phyloP scores from a whole-genome alignment of 2,113 vertebrate genomes.

The Paratilapia polleni region DNA sequence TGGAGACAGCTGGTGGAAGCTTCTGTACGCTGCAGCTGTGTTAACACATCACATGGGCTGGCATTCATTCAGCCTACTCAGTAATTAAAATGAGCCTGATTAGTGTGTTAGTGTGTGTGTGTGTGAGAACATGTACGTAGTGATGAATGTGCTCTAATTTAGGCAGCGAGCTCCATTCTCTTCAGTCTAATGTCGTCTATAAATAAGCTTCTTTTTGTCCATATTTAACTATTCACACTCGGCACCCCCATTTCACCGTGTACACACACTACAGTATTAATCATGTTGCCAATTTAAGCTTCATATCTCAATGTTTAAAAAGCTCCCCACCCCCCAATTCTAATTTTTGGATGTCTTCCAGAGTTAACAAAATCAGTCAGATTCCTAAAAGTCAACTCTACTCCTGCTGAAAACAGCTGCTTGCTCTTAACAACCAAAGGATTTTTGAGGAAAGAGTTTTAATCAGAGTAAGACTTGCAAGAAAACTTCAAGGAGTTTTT shows the following conservation, averaged over 20 bases:
- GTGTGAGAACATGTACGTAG: neutral
- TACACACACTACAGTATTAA: neutral
- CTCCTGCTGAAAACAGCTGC: neutral
- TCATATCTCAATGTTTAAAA: neutral
- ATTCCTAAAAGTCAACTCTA: neutral
- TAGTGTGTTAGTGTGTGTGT: neutral
- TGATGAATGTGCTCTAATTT: slow-evolving; percentile 47
- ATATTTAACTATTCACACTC: neutral
- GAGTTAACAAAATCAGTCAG: neutral
- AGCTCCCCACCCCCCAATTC: neutral
- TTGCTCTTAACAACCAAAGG: neutral
- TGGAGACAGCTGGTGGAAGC: slow-evolving; percentile 33
- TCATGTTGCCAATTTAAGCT: slow-evolving; percentile 21
- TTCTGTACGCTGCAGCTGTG: slow-evolving; percentile 35
- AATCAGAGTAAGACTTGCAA: neutral
- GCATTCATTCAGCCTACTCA: slow-evolving; percentile 5
- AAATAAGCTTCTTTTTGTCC: slow-evolving; percentile 8
- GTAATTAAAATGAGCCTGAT: slow-evolving; percentile 41
- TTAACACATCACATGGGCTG: neutral
- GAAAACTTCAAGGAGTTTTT: neutral
- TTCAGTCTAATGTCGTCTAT: slow-evolving; percentile 8
- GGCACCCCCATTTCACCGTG: neutral
- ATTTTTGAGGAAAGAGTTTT: neutral
- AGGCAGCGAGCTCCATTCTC: slow-evolving; percentile 18
- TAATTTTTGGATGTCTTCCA: neutral